Percentiles rank a stretch among this genome's conserved stretches.
phyloP scores from a whole-genome alignment of 2,888 invertebrate genomes.

The Bhutanitis thaidina region DNA sequence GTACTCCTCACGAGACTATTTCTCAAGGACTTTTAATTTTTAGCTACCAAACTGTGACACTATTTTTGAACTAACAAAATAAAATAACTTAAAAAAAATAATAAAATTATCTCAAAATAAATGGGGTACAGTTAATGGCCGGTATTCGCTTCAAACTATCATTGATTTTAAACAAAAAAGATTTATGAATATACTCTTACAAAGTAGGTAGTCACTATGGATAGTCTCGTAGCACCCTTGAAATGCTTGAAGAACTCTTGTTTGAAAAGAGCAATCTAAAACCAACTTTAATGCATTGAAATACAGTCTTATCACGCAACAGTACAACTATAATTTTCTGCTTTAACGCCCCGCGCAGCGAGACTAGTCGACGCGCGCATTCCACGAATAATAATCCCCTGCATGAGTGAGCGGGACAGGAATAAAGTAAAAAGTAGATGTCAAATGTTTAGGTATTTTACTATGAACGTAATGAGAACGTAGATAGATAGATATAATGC shows the following conservation, averaged over 20 bases:
- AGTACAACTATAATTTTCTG: slow-evolving; percentile 32
- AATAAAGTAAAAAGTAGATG: slow-evolving; percentile 70
- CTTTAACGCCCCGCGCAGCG: slow-evolving; percentile 51
- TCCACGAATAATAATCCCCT: slow-evolving; percentile 70
- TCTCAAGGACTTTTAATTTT: slow-evolving; percentile 77
- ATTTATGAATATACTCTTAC: slow-evolving; percentile 71
- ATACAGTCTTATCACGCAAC: slow-evolving; percentile 30
- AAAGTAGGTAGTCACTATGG: slow-evolving; percentile 72
- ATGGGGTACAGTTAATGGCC: no score
- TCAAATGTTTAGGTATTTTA: slow-evolving; percentile 78
- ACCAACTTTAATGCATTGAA: slow-evolving; percentile 35
- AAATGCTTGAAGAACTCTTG: slow-evolving; percentile 30
- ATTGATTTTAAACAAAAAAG: slow-evolving; percentile 45
- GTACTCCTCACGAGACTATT: slow-evolving; percentile 76
- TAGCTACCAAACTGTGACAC: slow-evolving; percentile 45
- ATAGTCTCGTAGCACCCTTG: slow-evolving; percentile 61
- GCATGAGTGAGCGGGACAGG: slow-evolving; percentile 64
- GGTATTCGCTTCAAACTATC: not conserved
- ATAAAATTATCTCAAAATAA: not conserved
- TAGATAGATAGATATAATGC: slow-evolving; percentile 72
- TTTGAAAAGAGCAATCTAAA: slow-evolving; percentile 29
- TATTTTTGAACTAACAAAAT: slow-evolving; percentile 30
- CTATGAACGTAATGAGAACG: slow-evolving; percentile 66
- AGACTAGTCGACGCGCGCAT: slow-evolving; percentile 79
- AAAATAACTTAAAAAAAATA: not conserved